phyloP scores from a whole-genome alignment of 2,888 invertebrate species.

The Agrenia bidenticulata region DNA sequence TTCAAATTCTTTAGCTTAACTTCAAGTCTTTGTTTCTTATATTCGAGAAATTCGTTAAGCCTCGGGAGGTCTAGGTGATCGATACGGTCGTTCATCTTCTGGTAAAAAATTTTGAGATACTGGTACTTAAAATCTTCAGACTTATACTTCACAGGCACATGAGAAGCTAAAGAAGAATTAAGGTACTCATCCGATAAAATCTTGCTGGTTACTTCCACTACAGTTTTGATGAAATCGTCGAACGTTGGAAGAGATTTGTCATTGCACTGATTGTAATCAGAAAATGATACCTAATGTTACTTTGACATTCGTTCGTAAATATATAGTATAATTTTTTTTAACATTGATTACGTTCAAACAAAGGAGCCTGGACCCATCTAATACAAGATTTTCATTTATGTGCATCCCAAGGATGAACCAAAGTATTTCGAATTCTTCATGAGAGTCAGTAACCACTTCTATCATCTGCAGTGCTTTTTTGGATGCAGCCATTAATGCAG shows the following conservation, averaged over 20 bases:
- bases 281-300: too few relatives aligned
- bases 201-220: too few relatives aligned
- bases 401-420: background rate
- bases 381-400: background rate
- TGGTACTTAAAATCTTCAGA: background rate
- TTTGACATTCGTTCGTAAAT: too few relatives aligned
- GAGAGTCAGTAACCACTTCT: too few relatives aligned
- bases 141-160: constrained; percentile 1
- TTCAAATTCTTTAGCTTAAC: constrained; percentile 1
- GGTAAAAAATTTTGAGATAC: constrained; percentile 7
- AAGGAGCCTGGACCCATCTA: background rate
- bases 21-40: background rate
- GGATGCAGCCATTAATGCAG: too few relatives aligned
- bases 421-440: background rate
- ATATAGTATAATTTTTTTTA: too few relatives aligned
- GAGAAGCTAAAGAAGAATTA: background rate
- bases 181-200: too few relatives aligned
- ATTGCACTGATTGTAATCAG: too few relatives aligned
- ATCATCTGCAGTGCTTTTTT: too few relatives aligned
- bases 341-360: background rate
- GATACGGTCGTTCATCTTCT: background rate
- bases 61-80: background rate
- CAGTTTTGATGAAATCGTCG: too few relatives aligned
- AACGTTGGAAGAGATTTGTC: too few relatives aligned
- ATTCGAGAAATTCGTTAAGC: background rate